Conservation (phyloP, 1,140 invertebrate genomes). For the Formica exsecta region DNA sequence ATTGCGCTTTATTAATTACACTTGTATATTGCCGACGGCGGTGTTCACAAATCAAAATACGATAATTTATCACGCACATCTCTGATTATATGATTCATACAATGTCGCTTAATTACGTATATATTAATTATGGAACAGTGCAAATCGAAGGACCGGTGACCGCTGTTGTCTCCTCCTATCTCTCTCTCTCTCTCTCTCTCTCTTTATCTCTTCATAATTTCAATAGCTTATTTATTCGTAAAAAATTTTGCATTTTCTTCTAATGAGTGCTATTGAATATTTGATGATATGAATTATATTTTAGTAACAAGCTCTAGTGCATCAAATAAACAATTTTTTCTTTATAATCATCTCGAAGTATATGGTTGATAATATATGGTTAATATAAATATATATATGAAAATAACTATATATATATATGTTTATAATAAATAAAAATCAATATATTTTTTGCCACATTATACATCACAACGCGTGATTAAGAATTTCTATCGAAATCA, state of each 20-base stretch:
- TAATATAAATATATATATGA: too few species aligned
- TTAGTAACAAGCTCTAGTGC: neutral
- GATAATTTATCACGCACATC: neutral
- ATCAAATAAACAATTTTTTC: neutral
- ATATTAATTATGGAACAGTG: slow-evolving; percentile 27
- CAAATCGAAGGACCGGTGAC: neutral
- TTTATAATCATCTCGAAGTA: neutral
- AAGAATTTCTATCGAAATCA: neutral
- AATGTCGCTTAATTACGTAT: neutral
- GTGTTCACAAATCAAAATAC: slow-evolving; percentile 7
- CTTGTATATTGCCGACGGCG: neutral
- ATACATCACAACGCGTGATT: neutral
- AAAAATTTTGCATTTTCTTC: neutral
- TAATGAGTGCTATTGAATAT: neutral
- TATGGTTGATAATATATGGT: too few species aligned
- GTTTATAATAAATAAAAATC: neutral
- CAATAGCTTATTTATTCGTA: neutral
- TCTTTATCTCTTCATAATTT: neutral
- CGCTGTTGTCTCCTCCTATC: neutral
- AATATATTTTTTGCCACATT: neutral
- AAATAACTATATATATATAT: neutral
- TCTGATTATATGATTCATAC: slow-evolving; percentile 24
- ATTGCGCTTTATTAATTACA: slow-evolving; percentile 45
- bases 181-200: too few species aligned
- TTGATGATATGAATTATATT: neutral